Base-by-base conservation (phyloP, 2,113 vertebrate species). In the Catharus minimus region DNA sequence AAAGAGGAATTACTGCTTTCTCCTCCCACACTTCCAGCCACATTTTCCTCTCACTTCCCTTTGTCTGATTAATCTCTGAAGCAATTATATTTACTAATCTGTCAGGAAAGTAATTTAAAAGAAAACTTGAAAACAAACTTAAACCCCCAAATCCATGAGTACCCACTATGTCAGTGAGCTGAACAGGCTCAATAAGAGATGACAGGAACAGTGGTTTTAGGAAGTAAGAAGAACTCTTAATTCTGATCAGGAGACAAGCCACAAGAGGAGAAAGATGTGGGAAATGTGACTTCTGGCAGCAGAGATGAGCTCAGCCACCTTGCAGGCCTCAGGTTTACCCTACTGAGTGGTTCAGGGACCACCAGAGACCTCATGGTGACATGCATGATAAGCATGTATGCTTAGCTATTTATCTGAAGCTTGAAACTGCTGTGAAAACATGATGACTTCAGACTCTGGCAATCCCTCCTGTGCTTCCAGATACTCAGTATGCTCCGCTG, bases 371-470 rank as follows among this genome's bases (percentile, higher is more conserved):
- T 85, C 41, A 28, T 15, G 17, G 32, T 62, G 82, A 82, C 0
- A 44, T 13, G 26, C 19, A 17, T 53, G 86, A 46, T 28, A 82
- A 52, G 27, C 6, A 8, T 49, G 24, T 36, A 39, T 28, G 58
- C 17, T 26, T 62, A 92, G 84, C 32, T 83, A 50, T 82, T 82
- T 93, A 52, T 87, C 71, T 95, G 95, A 94, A 94, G 92, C 85
- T 68, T 92, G 88, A 96, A 95, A 93, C 41, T 43, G 52, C 82
- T 83, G 69, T 86, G 85, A 91, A 95, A 96, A 90, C 50, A 38
- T 0, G 17, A 81, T 76, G 61, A 91, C 89, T 91, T 95, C 88
- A 88, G 32, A 43, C 73, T 43, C 88, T 86, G 77, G 82, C 92
- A 84, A 62, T 81, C 77, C 81, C 66, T 92, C 71, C 80, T 32